Evolutionary conservation across 1,140 invertebrate genomes (phyloP), one percentile per base, ranked within the genome.

Genomic region (Sycophila sp.): DNA sequence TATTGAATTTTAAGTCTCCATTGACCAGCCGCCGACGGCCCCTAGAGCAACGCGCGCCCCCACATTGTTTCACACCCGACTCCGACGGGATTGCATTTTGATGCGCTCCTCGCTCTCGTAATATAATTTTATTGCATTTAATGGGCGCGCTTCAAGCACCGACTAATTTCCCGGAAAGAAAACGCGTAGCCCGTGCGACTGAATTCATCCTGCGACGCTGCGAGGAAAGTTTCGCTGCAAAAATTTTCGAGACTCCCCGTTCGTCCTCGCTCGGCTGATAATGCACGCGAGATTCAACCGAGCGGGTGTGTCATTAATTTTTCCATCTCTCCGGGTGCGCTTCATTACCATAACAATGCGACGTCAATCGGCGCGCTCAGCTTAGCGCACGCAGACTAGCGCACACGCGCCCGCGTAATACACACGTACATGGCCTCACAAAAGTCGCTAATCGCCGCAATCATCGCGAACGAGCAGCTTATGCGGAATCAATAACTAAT

Each of bases 401-500:
- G 30, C 53, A 30, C 15, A 2, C 4, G 4, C 32, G 15, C n/a
- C 30, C 53, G 13, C 53, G 2, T 32, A 15, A 53, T 30, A 34
- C 30, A 10, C 17, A 26, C 11, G 13, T 13, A n/a, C 19, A 13
- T 22, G 22, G 17, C 60, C 17, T 24, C 26, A 62, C 67, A 55
- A 69, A 60, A 69, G 45, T 69, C 67, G 34, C 58, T 69, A 69
- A 69, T 69, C 67, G 67, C 22, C 32, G 67, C 67, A 63, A 69
- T 69, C 58, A 69, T 69, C 67, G 67, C 67, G 45, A 60, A 42
- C 67, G 55, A 62, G 49, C 59, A 28, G 67, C 58, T 69, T 55
- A 69, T 63, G 30, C 67, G 45, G 58, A 62, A 69, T 69, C 67
- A 55, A 69, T 69, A 62, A 69, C 67, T 63, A 63, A 69, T 69